These are phyloP conservation scores for Botia kubotai DNA, from an alignment of 2,797 vertebrate species.

Conservation along the genomic window DNA sequence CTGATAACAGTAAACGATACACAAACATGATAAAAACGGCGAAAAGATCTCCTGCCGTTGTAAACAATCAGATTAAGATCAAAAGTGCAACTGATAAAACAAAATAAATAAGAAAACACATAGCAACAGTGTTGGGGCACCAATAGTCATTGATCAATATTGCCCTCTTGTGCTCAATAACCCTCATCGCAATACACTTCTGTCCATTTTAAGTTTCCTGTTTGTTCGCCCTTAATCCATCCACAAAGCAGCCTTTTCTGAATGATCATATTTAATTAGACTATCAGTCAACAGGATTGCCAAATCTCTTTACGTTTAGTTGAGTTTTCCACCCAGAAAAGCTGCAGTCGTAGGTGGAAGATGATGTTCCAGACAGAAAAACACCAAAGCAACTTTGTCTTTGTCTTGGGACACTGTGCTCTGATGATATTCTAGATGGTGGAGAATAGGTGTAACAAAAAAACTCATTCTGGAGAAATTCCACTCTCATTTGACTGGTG, in stretches of 20 bases:
- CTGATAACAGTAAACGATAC: constrained; percentile 61
- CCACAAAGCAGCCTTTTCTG: constrained; percentile 48
- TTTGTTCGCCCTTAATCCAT: constrained; percentile 10
- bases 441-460: constrained; percentile 15
- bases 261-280: constrained; percentile 19
- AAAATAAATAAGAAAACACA: constrained; percentile 60
- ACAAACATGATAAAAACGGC: constrained; percentile 65
- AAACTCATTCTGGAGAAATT: constrained; percentile 11
- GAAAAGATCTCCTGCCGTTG: constrained; percentile 61
- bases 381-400: neutral
- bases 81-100: constrained; percentile 73
- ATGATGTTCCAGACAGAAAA: neutral
- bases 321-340: constrained; percentile 20
- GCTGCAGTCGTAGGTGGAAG: neutral
- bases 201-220: constrained; percentile 27
- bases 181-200: constrained; percentile 42
- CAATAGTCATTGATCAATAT: constrained; percentile 36
- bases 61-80: constrained; percentile 65
- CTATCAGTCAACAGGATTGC: constrained; percentile 3
- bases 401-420: neutral
- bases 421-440: neutral
- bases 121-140: constrained; percentile 28
- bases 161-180: constrained; percentile 64
- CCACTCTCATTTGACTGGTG: constrained; percentile 54
- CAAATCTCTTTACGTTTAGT: constrained; percentile 14